Evolutionary conservation across 2,113 vertebrate species (phyloP).

Genomic region (Indicator maculatus): DNA sequence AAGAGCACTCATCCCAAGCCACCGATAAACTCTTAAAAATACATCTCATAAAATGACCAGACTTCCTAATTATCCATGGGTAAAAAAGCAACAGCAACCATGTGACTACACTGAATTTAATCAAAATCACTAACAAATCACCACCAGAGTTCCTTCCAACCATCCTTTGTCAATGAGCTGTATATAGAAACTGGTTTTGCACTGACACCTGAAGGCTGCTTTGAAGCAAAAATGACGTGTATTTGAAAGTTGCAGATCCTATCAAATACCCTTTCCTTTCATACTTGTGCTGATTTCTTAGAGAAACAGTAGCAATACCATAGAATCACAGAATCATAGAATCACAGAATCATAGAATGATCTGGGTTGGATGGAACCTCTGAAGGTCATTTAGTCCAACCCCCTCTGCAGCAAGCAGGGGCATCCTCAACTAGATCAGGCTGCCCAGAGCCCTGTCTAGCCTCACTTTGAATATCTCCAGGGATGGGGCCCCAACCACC

Average conservation of each 20-base stretch:
- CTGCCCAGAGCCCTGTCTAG: too few species aligned
- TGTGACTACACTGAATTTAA: slow-evolving; percentile 60
- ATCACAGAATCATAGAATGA: too few species aligned
- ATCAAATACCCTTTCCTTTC: background rate
- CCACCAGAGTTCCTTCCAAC: slow-evolving; percentile 44
- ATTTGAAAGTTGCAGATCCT: background rate
- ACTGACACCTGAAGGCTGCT: slow-evolving; percentile 56
- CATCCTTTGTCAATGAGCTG: slow-evolving; percentile 1
- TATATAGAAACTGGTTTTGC: slow-evolving; percentile 23
- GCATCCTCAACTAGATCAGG: too few species aligned
- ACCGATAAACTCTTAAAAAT: slow-evolving; percentile 70
- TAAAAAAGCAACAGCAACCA: slow-evolving; percentile 54
- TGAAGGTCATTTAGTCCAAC: too few species aligned
- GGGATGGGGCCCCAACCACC: too few species aligned
- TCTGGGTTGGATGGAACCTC: too few species aligned
- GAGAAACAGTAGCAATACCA: background rate
- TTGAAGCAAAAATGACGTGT: background rate
- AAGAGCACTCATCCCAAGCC: slow-evolving; percentile 71
- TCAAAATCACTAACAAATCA: slow-evolving; percentile 53
- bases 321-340: too few species aligned
- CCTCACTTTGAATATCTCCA: too few species aligned
- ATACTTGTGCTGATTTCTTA: background rate
- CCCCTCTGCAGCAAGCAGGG: too few species aligned
- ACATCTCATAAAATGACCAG: slow-evolving; percentile 68
- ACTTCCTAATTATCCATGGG: slow-evolving; percentile 53